A percentile compares a stretch with the other conserved stretches of the same genome.
Conservation (phyloP, 1,140 invertebrate genomes). For the Drosophila kurseongensis region DNA sequence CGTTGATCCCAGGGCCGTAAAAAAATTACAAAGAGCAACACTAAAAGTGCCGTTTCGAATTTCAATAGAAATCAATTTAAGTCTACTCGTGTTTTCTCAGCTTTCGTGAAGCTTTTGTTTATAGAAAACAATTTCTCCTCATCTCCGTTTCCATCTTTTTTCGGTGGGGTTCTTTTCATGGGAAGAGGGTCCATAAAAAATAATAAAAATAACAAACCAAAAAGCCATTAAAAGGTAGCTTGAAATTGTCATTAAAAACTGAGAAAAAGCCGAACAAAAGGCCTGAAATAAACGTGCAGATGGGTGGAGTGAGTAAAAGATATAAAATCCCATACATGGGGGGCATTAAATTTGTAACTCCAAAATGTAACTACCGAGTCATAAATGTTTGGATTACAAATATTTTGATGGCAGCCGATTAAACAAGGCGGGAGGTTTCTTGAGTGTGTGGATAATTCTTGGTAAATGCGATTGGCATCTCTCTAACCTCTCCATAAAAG, state of each 20-base stretch:
- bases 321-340: conserved; percentile 35
- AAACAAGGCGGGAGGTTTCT: conserved; percentile 46
- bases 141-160: conserved; percentile 16
- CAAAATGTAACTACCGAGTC: conserved; percentile 57
- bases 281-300: conserved; percentile 12
- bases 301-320: conserved; percentile 23
- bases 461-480: conserved; percentile 73
- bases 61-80: conserved; percentile 82
- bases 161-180: conserved; percentile 49
- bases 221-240: conserved; percentile 72
- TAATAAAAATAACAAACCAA: conserved; percentile 51
- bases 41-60: conserved; percentile 78
- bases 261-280: conserved; percentile 32
- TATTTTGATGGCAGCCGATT: conserved; percentile 68
- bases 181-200: conserved; percentile 64
- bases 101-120: conserved; percentile 62
- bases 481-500: conserved; percentile 38
- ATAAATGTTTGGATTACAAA: conserved; percentile 81
- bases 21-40: conserved; percentile 36
- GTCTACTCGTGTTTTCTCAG: conserved; percentile 52
- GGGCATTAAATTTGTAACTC: conserved; percentile 67
- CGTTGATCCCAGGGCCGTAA: conserved; percentile 29
- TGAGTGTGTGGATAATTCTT: conserved; percentile 50
- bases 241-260: conserved; percentile 74
- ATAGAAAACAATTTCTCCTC: conserved; percentile 43